Conservation (phyloP, 2,888 invertebrate genomes). For the Sthenelais limicola region DNA sequence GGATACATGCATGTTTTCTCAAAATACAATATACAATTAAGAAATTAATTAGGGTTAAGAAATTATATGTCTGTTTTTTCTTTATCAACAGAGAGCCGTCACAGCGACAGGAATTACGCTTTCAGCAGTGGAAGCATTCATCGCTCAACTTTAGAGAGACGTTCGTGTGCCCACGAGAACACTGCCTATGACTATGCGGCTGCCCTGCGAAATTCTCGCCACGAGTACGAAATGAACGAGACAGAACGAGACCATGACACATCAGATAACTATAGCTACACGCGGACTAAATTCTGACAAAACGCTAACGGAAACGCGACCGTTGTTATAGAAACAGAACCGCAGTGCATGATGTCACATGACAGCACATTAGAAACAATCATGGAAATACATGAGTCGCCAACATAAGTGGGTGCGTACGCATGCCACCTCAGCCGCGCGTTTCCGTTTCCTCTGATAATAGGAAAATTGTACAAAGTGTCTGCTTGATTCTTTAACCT, state of each 20-base stretch:
- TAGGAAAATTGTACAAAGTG: no score
- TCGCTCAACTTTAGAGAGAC: constrained; percentile 20
- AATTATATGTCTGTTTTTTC: no score
- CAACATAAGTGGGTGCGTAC: constrained; percentile 23
- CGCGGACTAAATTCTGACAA: constrained; percentile 35
- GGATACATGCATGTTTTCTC: no score
- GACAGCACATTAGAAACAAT: constrained; percentile 27
- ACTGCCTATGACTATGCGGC: constrained; percentile 33
- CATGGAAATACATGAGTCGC: constrained; percentile 37
- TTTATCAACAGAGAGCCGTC: constrained; percentile 14
- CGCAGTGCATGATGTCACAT: constrained; percentile 20
- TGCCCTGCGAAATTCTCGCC: constrained; percentile 31
- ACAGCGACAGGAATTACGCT: constrained; percentile 16
- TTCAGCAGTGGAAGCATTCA: constrained; percentile 33
- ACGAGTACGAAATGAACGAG: constrained; percentile 36
- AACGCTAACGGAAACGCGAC: constrained; percentile 21
- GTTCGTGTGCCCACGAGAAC: constrained; percentile 19
- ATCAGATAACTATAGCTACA: constrained; percentile 30
- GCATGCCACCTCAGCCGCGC: no score
- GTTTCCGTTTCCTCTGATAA: no score
- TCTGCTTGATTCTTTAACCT: no score
- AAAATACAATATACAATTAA: no score
- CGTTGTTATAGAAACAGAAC: constrained; percentile 7
- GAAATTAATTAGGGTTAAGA: no score
- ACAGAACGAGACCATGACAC: constrained; percentile 28